phyloP scores from a whole-genome alignment of 92 coral and sea anemone species.

The Paramuricea clavata region DNA sequence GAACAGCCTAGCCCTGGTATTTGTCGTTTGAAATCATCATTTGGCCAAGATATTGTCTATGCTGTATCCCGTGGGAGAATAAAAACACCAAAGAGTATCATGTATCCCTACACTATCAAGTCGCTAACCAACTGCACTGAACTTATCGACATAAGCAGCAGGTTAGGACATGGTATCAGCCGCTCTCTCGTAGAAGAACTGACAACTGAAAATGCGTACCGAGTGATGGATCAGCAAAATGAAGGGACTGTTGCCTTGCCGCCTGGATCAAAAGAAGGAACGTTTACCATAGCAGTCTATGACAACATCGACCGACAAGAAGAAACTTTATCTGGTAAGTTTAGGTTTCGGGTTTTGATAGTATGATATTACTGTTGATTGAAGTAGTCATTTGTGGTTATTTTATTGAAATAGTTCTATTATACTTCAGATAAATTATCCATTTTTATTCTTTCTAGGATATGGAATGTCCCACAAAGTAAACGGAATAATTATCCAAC shows the following conservation, averaged over 20 bases:
- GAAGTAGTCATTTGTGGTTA: background rate
- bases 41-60: slow-evolving; percentile 72
- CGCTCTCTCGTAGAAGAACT: slow-evolving; percentile 75
- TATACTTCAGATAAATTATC: slow-evolving; percentile 6
- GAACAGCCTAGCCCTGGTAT: slow-evolving; percentile 31
- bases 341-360: slow-evolving; percentile 61
- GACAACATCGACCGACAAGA: slow-evolving; percentile 74
- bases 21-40: slow-evolving; percentile 61
- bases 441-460: background rate
- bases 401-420: slow-evolving; percentile 15
- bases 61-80: slow-evolving; percentile 67
- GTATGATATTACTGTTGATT: slow-evolving; percentile 21
- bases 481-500: slow-evolving; percentile 72
- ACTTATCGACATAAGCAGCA: slow-evolving; percentile 61
- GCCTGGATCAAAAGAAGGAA: slow-evolving; percentile 45
- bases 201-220: slow-evolving; percentile 60
- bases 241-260: slow-evolving; percentile 63
- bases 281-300: slow-evolving; percentile 66
- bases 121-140: slow-evolving; percentile 65
- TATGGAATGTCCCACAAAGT: slow-evolving; percentile 70
- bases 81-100: slow-evolving; percentile 75
- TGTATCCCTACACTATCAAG: slow-evolving; percentile 72
- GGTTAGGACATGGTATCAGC: slow-evolving; percentile 71
- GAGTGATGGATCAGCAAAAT: slow-evolving; percentile 59
- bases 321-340: slow-evolving; percentile 72